These are phyloP conservation scores for Parauchenoglanis punctatus DNA, from an alignment of 2,797 vertebrate species.

Conservation along the genomic window DNA sequence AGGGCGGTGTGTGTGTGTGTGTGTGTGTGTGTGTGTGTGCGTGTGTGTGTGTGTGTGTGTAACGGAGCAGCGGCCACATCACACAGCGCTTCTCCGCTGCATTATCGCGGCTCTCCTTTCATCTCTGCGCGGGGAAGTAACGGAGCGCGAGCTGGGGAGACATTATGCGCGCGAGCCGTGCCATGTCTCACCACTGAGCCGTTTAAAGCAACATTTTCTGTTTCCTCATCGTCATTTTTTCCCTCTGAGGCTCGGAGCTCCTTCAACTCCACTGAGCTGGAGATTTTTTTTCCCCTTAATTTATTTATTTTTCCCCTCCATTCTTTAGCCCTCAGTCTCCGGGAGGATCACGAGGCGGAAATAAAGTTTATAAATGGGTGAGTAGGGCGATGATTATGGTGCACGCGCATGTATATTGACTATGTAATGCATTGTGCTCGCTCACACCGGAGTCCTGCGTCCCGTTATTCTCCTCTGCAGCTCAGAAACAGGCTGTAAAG, in stretches of 20 bases:
- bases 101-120: neutral
- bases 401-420: neutral
- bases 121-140: neutral
- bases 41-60: constrained; percentile 8
- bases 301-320: constrained; percentile 6
- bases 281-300: neutral
- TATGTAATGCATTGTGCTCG: constrained; percentile 4
- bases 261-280: constrained; percentile 1
- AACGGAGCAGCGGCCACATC: constrained; percentile 49
- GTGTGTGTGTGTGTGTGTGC: constrained; percentile 22
- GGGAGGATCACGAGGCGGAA: constrained; percentile 43
- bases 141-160: neutral
- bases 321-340: constrained; percentile 18
- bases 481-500: neutral
- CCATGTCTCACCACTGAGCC: neutral
- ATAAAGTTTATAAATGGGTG: constrained; percentile 62
- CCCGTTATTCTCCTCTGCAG: constrained; percentile 8
- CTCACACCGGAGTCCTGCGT: neutral
- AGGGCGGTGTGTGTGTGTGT: neutral
- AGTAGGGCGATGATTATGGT: constrained; percentile 34
- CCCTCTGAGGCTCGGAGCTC: neutral
- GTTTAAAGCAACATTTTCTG: neutral
- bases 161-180: neutral
- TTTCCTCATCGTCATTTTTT: neutral
- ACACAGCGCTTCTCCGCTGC: neutral